phyloP scores from a whole-genome alignment of 2,113 vertebrate genomes.

The Nasalis larvatus region DNA sequence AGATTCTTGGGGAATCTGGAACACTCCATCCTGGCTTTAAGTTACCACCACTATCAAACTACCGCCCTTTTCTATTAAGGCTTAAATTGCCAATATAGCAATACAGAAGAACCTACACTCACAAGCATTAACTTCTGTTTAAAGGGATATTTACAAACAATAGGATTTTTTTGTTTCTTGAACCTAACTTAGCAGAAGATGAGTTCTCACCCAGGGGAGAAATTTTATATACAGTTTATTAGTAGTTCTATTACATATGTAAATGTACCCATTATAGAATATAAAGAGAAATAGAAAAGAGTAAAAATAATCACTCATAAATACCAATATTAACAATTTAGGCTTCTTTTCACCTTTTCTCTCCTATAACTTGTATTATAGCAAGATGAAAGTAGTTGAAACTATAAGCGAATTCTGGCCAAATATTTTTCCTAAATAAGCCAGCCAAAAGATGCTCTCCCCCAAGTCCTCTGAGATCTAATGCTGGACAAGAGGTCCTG shows the following conservation, averaged over 20 bases:
- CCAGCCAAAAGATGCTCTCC: not conserved
- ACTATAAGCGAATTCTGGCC: not conserved
- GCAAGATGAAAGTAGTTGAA: not conserved
- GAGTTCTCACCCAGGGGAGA: not conserved
- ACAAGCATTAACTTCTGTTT: not conserved
- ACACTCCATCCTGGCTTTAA: not conserved
- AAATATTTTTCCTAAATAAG: not conserved
- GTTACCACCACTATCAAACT: not conserved
- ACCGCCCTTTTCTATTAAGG: not conserved
- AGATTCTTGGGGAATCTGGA: not conserved
- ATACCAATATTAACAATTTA: not conserved
- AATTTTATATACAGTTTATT: not conserved
- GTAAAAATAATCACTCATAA: not conserved
- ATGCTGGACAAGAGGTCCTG: fast-evolving
- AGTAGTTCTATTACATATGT: not conserved
- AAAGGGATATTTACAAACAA: not conserved
- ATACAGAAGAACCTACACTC: not conserved
- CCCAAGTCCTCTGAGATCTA: not conserved
- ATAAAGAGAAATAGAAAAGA: not conserved
- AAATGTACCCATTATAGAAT: not conserved
- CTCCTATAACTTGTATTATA: not conserved
- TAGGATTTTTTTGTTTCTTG: not conserved
- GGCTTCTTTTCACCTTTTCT: not conserved
- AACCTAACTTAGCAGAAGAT: not conserved
- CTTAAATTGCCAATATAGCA: not conserved